Evolutionary conservation across 2,113 vertebrate genomes (phyloP).

Genomic region (Myxocyprinus asiaticus): DNA sequence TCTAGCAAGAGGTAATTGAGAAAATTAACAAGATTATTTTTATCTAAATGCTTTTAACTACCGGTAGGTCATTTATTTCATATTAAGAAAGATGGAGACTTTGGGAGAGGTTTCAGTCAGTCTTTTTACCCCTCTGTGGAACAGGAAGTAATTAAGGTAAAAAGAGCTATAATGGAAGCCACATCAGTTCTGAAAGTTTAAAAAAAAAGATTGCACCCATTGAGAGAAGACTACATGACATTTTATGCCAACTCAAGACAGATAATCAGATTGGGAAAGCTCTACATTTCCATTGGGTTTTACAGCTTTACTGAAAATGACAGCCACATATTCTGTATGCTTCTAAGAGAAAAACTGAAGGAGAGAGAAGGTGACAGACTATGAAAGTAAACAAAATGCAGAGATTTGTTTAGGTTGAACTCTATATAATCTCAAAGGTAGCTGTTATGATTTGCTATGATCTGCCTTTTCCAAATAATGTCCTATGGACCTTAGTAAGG

Average conservation of each 20-base stretch:
- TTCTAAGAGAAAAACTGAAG: not conserved
- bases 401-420: not conserved
- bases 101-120: constrained; percentile 16
- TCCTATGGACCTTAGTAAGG: not conserved
- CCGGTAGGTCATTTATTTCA: constrained; percentile 56
- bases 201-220: constrained; percentile 55
- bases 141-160: constrained; percentile 68
- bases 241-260: constrained; percentile 73
- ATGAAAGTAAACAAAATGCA: not conserved
- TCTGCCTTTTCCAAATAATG: not conserved
- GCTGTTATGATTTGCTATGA: too few relatives aligned
- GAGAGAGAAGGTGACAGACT: not conserved
- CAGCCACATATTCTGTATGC: not conserved
- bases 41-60: constrained; percentile 54
- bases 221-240: constrained; percentile 59
- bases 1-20: constrained; percentile 36
- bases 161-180: constrained; percentile 67
- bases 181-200: constrained; percentile 75
- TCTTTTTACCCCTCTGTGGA: constrained; percentile 60
- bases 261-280: constrained; percentile 73
- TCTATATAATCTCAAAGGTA: too few relatives aligned
- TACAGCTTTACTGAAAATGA: constrained; percentile 56
- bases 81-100: constrained; percentile 2
- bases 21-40: constrained; percentile 39
- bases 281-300: constrained; percentile 66